Evolutionary conservation across 2,113 vertebrate genomes (phyloP), one percentile per base, ranked within the genome.

Genomic region (Nanorana parkeri): DNA sequence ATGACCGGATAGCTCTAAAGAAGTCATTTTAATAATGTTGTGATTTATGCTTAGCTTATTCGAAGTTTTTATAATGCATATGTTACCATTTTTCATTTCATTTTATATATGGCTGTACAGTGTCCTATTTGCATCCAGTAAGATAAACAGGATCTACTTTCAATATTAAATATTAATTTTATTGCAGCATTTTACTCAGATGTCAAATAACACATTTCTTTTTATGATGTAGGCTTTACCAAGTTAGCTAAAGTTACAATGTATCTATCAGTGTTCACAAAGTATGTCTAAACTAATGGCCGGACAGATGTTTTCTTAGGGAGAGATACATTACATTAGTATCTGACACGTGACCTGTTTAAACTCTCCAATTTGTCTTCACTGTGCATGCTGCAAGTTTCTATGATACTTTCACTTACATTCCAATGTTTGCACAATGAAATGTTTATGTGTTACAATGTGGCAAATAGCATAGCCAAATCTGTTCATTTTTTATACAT

Each of bases 101-200:
- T 60, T 60, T 74, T 36, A 56, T 74, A 21, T 17, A 74, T 10
- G 20, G 4, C 23, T 74, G 20, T 74, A 58, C 58, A 74, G 56
- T 21, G 56, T 29, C 36, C 26, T 60, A 36, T 20, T 74, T 19
- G n/a, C 19, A 8, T n/a, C 54, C 41, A 47, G 26, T 17, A 72
- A 55, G 47, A 74, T 29, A 58, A 32, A 20, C 55, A 20, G 20
- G 55, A 58, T 74, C 71, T 58, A 26, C 56, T 74, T 60, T 19
- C 55, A 74, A 29, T n/a, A 13, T 19, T 28, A 73, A 73, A 73
- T 73, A 73, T 56, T 17, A 32, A 74, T 74, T 74, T 74, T 74
- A 60, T 58, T 58, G 71, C 71, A 60, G 19, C 26, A 36, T 32
- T 58, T 74, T 19, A 74, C 26, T 74, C 54, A 32, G 55, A 58